A percentile compares a stretch with the other conserved stretches of the same genome.
These are phyloP conservation scores for Paedocypris micromegethes DNA, from an alignment of 2,797 vertebrate genomes.

Conservation along the genomic window DNA sequence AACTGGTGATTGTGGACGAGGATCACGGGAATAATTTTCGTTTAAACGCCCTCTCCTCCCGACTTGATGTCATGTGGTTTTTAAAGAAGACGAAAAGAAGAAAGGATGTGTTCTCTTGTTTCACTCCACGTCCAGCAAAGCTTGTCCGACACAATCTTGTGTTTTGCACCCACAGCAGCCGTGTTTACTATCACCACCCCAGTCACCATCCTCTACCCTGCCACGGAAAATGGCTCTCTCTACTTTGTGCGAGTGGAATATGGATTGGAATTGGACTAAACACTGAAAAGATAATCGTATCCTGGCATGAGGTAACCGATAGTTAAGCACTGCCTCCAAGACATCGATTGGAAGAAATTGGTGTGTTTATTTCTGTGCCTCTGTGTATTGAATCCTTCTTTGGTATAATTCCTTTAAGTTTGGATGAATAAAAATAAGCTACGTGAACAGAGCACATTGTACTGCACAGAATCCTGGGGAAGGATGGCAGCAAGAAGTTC, in stretches of 20 bases:
- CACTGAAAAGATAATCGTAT: conserved; percentile 17
- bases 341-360: conserved; percentile 28
- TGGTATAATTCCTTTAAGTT: conserved; percentile 2
- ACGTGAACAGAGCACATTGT: conserved; percentile 13
- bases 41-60: conserved; percentile 55
- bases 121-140: conserved; percentile 15
- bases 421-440: conserved; percentile 6
- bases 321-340: conserved; percentile 36
- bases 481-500: conserved; percentile 12
- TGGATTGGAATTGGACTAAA: conserved; percentile 16
- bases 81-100: conserved; percentile 3
- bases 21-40: conserved; percentile 60
- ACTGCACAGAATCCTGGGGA: conserved; percentile 16
- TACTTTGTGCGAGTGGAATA: conserved; percentile 39
- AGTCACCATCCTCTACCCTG: conserved; percentile 44
- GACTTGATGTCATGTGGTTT: conserved; percentile 41
- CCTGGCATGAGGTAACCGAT: conserved; percentile 33
- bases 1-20: conserved; percentile 68
- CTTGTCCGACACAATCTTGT: conserved; percentile 30
- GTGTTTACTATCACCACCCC: conserved; percentile 31
- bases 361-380: conserved; percentile 36
- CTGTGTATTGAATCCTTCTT: conserved; percentile 24
- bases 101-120: neutral
- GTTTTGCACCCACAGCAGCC: conserved; percentile 31
- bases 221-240: conserved; percentile 55